Conservation (phyloP, 23 tunicate species). For the Clavelina lepadiformis region DNA sequence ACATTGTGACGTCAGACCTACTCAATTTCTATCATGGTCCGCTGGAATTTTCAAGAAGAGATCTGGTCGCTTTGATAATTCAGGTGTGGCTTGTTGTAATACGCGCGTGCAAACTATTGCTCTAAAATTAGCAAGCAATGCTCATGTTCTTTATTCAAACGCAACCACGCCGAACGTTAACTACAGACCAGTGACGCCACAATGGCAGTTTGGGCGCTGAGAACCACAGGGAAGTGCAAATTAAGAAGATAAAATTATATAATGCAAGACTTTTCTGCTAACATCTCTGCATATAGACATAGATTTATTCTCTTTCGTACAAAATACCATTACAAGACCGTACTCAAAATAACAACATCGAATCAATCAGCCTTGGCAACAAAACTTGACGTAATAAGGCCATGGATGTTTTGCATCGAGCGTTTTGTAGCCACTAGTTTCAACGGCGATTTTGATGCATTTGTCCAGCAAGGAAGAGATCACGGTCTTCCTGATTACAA, state of each 20-base stretch:
- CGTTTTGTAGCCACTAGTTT: background rate
- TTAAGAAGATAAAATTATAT: background rate
- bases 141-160: no score
- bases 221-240: no score
- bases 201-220: no score
- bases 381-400: background rate
- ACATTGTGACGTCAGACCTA: conserved; percentile 52
- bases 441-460: background rate
- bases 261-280: background rate
- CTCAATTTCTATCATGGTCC: conserved; percentile 51
- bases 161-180: no score
- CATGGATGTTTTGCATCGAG: background rate
- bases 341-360: background rate
- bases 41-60: conserved; percentile 58
- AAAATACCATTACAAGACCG: no score
- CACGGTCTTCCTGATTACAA: conserved; percentile 91
- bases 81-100: no score
- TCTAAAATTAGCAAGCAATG: no score
- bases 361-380: background rate
- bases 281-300: background rate
- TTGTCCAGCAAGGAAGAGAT: conserved; percentile 77
- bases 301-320: no score
- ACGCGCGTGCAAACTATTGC: no score
- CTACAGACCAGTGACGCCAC: no score
- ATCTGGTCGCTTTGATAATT: conserved; percentile 43